phyloP scores from a whole-genome alignment of 2,113 vertebrate species.

The Falco punctatus region DNA sequence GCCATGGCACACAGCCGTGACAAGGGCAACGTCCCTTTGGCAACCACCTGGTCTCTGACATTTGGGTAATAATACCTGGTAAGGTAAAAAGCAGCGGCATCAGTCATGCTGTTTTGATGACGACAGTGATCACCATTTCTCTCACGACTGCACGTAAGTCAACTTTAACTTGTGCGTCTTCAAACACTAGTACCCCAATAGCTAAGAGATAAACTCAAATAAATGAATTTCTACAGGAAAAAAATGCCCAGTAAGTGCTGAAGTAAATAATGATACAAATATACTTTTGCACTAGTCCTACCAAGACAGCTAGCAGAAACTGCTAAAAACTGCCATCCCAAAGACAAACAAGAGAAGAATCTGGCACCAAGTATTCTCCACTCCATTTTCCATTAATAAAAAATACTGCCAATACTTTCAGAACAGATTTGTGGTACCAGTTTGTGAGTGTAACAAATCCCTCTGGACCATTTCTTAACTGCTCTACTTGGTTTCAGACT shows the following conservation, averaged over 20 bases:
- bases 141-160: neutral
- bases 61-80: constrained; percentile 97
- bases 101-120: neutral
- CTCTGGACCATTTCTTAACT: neutral
- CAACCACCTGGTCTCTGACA: constrained; percentile 93
- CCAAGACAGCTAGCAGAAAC: neutral
- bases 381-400: neutral
- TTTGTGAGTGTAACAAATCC: neutral
- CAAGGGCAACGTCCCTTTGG: constrained; percentile 86
- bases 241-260: neutral
- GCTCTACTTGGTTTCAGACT: neutral
- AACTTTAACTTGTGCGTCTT: neutral
- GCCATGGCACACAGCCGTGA: constrained; percentile 93
- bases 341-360: neutral
- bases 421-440: neutral
- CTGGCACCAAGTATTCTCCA: neutral
- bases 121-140: neutral
- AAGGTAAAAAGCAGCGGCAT: neutral
- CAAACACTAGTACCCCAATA: neutral
- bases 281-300: neutral
- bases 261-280: neutral
- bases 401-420: neutral
- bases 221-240: neutral
- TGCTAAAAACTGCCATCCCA: neutral
- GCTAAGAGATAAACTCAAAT: neutral